phyloP scores from a whole-genome alignment of 2,888 invertebrate genomes.

The Timema podura region DNA sequence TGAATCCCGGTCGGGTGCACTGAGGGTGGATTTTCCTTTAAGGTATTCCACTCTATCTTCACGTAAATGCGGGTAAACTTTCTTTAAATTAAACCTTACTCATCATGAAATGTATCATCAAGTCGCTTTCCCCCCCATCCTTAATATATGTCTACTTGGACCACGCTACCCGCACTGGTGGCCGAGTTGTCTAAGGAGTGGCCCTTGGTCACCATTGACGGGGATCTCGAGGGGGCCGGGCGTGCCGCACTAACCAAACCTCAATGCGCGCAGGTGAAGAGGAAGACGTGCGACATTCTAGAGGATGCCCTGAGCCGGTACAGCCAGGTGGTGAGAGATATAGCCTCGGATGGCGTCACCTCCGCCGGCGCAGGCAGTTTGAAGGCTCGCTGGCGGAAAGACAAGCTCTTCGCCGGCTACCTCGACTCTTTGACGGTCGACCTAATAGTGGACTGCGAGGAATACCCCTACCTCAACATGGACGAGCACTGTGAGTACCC shows the following conservation, averaged over 20 bases:
- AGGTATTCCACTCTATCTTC: too few species aligned
- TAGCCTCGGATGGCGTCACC: neutral
- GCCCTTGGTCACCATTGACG: too few species aligned
- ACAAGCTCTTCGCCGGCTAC: slow-evolving; percentile 41
- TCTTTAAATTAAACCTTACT: too few species aligned
- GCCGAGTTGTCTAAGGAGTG: too few species aligned
- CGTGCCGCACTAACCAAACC: too few species aligned
- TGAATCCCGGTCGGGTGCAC: too few species aligned
- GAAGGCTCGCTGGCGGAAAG: slow-evolving; percentile 33
- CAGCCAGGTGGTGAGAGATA: slow-evolving; percentile 43
- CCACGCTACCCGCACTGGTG: neutral
- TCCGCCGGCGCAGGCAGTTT: slow-evolving; percentile 19
- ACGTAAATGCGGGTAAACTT: too few species aligned
- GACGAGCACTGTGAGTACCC: slow-evolving; percentile 56
- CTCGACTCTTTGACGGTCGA: slow-evolving; percentile 53
- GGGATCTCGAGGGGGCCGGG: too few species aligned
- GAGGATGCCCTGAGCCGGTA: slow-evolving; percentile 54
- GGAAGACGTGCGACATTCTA: slow-evolving; percentile 53
- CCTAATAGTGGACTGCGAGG: slow-evolving; percentile 58
- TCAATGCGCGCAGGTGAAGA: slow-evolving; percentile 41
- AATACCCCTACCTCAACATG: slow-evolving; percentile 63
- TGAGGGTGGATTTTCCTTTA: too few species aligned
- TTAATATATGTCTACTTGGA: neutral
- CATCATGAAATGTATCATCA: too few species aligned
- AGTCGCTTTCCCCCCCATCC: too few species aligned